A percentile compares a stretch with the other conserved stretches of the same genome.
Conservation (phyloP, 2,113 vertebrate species). For the Platysternon megacephalum region DNA sequence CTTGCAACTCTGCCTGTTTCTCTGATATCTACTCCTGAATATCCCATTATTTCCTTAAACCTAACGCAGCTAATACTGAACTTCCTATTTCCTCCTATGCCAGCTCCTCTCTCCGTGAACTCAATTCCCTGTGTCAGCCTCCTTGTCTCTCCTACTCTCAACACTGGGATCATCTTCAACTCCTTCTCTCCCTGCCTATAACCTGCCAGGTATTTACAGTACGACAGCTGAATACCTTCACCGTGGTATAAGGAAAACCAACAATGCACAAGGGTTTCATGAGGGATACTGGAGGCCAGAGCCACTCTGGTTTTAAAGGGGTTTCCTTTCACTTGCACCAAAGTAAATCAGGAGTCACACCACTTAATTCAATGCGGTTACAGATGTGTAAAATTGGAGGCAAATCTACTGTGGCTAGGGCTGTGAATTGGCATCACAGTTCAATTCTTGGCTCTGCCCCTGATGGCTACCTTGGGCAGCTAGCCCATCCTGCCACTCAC, state of each 20-base stretch:
- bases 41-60: slow-evolving; percentile 53
- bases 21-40: not conserved
- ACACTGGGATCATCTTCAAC: not conserved
- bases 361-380: not conserved
- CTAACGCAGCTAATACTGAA: not conserved
- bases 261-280: not conserved
- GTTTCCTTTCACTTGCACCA: not conserved
- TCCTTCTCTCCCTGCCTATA: not conserved
- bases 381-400: not conserved
- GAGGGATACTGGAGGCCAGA: not conserved
- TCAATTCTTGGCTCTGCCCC: too few species aligned
- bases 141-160: not conserved
- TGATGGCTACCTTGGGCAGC: too few species aligned
- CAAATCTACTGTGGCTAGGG: not conserved
- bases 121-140: not conserved
- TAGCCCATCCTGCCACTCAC: too few species aligned
- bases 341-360: not conserved
- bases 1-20: not conserved
- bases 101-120: not conserved
- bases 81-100: slow-evolving; percentile 32
- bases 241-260: fast-evolving
- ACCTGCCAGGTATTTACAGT: not conserved
- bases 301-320: fast-evolving
- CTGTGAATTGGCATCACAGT: fast-evolving
- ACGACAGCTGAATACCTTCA: not conserved